Conservation (phyloP, 1,140 invertebrate species). For the Leptinotarsa texana region DNA sequence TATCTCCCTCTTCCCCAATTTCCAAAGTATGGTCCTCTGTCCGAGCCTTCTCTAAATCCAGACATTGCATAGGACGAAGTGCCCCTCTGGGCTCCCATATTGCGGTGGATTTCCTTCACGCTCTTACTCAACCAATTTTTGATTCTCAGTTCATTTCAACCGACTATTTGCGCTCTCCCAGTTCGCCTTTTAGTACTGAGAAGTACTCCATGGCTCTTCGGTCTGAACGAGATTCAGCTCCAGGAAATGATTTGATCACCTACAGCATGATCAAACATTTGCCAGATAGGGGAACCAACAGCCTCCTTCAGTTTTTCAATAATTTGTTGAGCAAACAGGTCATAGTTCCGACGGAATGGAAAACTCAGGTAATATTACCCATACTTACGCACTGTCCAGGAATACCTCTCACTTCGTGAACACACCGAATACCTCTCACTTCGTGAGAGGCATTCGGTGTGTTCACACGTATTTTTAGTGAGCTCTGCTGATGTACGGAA, state of each 20-base stretch:
- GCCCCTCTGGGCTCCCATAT: background rate
- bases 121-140: background rate
- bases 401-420: too few species aligned
- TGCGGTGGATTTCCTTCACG: background rate
- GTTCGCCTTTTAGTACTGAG: background rate
- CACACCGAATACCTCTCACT: too few species aligned
- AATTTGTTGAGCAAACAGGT: constrained; percentile 5
- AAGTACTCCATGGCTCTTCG: background rate
- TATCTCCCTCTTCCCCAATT: background rate
- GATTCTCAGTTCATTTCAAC: background rate
- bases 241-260: constrained; percentile 13
- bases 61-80: background rate
- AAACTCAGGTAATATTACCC: constrained; percentile 4
- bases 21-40: background rate
- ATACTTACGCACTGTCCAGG: background rate
- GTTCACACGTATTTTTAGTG: too few species aligned
- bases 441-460: too few species aligned
- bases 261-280: constrained; percentile 20
- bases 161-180: background rate
- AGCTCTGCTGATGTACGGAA: too few species aligned
- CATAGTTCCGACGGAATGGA: constrained; percentile 20
- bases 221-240: constrained; percentile 8
- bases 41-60: background rate
- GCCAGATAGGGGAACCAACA: background rate
- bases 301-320: constrained; percentile 20